These are phyloP conservation scores for Otus sunia DNA, from an alignment of 2,113 vertebrate genomes.

Conservation along the genomic window DNA sequence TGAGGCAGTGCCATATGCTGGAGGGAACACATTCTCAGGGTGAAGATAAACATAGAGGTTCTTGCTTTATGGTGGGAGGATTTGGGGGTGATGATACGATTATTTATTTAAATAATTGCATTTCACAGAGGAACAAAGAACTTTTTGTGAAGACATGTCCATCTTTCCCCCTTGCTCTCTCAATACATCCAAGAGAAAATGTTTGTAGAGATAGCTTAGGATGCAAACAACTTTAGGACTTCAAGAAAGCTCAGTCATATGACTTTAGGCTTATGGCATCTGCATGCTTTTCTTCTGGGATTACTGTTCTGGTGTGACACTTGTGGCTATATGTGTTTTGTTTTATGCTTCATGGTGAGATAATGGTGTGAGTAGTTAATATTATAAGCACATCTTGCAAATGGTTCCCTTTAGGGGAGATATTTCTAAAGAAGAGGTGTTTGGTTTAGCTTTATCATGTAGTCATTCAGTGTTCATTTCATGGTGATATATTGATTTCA, in stretches of 20 bases:
- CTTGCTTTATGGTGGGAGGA: neutral
- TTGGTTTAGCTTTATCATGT: neutral
- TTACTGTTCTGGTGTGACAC: neutral
- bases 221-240: neutral
- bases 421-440: neutral
- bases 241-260: neutral
- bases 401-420: neutral
- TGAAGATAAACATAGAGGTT: neutral
- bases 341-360: neutral
- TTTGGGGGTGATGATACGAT: neutral
- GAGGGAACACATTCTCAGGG: neutral
- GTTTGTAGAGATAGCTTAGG: neutral
- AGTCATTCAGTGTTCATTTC: neutral
- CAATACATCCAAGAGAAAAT: neutral
- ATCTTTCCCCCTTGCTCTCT: neutral
- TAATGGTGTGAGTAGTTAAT: neutral
- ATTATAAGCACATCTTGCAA: neutral
- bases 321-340: neutral
- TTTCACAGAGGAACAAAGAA: neutral
- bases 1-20: neutral
- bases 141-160: neutral
- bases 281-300: neutral
- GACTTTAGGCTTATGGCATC: neutral
- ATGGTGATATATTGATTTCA: neutral
- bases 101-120: neutral